Evolutionary conservation across 2,113 vertebrate genomes (phyloP).

Genomic region (Origma solitaria): DNA sequence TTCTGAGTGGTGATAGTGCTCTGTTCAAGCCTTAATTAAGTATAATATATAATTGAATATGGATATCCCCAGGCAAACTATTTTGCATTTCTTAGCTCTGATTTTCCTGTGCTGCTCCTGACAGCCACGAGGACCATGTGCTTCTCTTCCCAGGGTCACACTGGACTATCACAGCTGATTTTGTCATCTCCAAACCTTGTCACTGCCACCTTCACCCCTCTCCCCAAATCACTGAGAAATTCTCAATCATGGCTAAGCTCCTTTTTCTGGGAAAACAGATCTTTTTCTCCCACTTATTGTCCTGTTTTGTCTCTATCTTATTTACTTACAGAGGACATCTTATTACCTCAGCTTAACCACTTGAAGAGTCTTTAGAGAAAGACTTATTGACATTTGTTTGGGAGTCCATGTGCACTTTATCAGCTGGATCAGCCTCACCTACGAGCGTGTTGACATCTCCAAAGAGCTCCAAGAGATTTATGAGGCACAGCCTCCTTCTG

Average conservation of each 20-base stretch:
- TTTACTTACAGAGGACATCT: slow-evolving; percentile 29
- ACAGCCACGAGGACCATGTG: not conserved
- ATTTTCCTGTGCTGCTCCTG: not conserved
- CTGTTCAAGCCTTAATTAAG: not conserved
- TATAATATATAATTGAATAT: not conserved
- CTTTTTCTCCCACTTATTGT: not conserved
- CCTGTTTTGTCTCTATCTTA: not conserved
- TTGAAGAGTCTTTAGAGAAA: slow-evolving; percentile 14
- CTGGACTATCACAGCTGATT: not conserved
- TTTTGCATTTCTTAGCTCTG: not conserved
- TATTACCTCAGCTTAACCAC: not conserved
- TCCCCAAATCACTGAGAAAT: not conserved
- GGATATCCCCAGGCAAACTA: not conserved
- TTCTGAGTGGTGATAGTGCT: not conserved
- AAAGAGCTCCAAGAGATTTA: slow-evolving; percentile 52
- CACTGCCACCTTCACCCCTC: not conserved
- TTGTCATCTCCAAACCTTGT: not conserved
- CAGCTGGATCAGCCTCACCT: slow-evolving; percentile 45
- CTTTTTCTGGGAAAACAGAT: not conserved
- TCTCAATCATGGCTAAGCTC: not conserved
- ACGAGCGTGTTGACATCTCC: slow-evolving; percentile 26
- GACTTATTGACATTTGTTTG: slow-evolving; percentile 57
- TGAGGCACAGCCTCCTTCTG: slow-evolving; percentile 25
- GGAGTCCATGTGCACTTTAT: slow-evolving; percentile 4
- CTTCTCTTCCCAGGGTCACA: not conserved